A percentile compares a stretch with the other conserved stretches of the same genome.
Evolutionary conservation across 1,140 invertebrate genomes (phyloP).

Genomic region (Apolygus lucorum): DNA sequence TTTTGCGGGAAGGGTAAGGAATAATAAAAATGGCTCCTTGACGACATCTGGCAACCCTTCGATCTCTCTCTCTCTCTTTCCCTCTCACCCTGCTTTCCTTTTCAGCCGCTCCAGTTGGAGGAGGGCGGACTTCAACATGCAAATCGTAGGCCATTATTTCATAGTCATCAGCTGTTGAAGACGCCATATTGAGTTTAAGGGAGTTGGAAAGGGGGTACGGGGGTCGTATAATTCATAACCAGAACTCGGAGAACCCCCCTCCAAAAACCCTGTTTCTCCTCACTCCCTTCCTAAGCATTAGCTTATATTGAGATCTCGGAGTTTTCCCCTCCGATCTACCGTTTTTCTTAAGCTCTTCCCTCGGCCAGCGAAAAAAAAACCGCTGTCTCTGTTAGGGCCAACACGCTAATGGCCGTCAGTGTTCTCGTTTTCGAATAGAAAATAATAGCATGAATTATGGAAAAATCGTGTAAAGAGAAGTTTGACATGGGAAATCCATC

Average conservation of each 20-base stretch:
- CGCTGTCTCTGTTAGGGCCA: too few relatives aligned
- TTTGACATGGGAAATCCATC: too few relatives aligned
- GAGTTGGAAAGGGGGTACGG: slow-evolving; percentile 18
- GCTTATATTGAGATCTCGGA: too few relatives aligned
- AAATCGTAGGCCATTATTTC: slow-evolving; percentile 30
- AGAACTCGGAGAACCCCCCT: too few relatives aligned
- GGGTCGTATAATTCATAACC: slow-evolving; percentile 24
- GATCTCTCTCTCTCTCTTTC: not conserved
- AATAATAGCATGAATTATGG: too few relatives aligned
- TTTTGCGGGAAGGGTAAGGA: slow-evolving; percentile 18
- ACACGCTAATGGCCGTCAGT: too few relatives aligned
- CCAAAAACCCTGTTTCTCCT: not conserved
- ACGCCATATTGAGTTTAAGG: slow-evolving; percentile 29
- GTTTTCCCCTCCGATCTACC: too few relatives aligned
- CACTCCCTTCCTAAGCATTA: not conserved
- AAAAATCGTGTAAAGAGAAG: too few relatives aligned
- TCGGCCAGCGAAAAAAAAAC: too few relatives aligned
- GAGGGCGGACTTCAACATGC: slow-evolving; percentile 26
- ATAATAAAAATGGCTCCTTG: slow-evolving; percentile 30
- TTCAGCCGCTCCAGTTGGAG: not conserved
- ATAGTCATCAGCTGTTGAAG: slow-evolving; percentile 32
- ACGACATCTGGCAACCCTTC: slow-evolving; percentile 24
- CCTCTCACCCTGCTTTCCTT: not conserved
- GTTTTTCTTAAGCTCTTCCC: too few relatives aligned
- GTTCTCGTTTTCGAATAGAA: too few relatives aligned